Evolutionary conservation across 53 echinoderm and acorn worm species (phyloP).

Genomic region (Astropecten irregularis): DNA sequence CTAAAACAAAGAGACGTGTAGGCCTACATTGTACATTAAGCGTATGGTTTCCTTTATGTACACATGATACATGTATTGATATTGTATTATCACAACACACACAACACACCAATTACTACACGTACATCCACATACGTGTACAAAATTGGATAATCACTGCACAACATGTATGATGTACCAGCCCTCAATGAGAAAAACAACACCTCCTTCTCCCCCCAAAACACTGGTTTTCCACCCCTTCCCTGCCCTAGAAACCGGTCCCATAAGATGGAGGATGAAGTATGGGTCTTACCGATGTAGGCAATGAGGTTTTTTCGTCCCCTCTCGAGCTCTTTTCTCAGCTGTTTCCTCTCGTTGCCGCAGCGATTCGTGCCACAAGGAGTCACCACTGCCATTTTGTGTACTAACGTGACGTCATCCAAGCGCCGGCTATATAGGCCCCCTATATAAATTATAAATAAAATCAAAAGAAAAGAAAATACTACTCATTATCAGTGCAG

Average conservation of each 20-base stretch:
- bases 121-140: no score
- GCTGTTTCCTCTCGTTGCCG: slow-evolving; percentile 97
- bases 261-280: neutral
- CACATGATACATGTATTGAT: no score
- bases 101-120: no score
- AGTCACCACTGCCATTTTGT: slow-evolving; percentile 97
- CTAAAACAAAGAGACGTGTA: no score
- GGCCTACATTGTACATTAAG: no score
- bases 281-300: slow-evolving; percentile 87
- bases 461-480: no score
- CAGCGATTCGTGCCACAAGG: slow-evolving; percentile 97
- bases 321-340: slow-evolving; percentile 99
- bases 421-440: neutral
- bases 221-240: neutral
- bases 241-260: neutral
- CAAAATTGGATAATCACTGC: no score
- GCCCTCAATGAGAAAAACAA: neutral
- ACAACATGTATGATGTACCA: no score
- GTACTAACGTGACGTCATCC: slow-evolving; percentile 58
- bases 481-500: no score
- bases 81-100: no score
- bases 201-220: neutral
- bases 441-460: no score
- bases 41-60: no score
- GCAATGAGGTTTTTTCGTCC: slow-evolving; percentile 96